A percentile compares a stretch with the other conserved stretches of the same genome.
Evolutionary conservation across 2,888 invertebrate genomes (phyloP).

Genomic region (Orthonychiurus folsomi): DNA sequence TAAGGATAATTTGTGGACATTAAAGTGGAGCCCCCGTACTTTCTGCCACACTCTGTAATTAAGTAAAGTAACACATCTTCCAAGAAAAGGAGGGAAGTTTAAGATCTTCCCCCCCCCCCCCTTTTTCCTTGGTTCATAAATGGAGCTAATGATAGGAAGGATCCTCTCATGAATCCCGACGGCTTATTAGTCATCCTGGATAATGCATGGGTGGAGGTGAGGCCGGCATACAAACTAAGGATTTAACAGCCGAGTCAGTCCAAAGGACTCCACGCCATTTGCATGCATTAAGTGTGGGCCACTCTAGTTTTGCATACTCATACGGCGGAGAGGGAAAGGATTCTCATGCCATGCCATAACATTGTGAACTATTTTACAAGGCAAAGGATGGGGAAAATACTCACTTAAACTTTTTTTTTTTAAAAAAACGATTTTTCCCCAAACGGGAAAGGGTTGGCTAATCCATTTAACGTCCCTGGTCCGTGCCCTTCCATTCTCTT

Average conservation of each 20-base stretch:
- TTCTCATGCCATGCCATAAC: background rate
- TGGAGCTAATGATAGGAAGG: slow-evolving; percentile 28
- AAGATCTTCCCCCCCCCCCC: background rate
- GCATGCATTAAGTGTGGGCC: background rate
- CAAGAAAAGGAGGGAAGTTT: background rate
- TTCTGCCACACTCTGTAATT: background rate
- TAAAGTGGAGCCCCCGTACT: too few species aligned
- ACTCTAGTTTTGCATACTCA: background rate
- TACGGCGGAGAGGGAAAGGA: background rate
- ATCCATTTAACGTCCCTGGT: background rate
- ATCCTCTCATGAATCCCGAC: slow-evolving; percentile 31
- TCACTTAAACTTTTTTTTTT: background rate
- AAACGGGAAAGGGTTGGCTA: background rate
- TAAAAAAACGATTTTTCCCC: background rate
- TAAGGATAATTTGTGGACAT: too few species aligned
- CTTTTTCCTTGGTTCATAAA: slow-evolving; percentile 21
- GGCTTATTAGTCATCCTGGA: slow-evolving; percentile 28
- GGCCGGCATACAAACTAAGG: slow-evolving; percentile 22
- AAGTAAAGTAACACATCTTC: background rate
- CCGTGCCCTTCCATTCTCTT: background rate
- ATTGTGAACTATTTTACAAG: background rate
- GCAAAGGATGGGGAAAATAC: background rate
- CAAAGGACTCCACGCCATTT: background rate
- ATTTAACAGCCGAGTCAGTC: slow-evolving; percentile 13
- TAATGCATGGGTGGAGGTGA: slow-evolving; percentile 23